phyloP scores from a whole-genome alignment of 2,888 invertebrate species.

The Calameuta idolon region DNA sequence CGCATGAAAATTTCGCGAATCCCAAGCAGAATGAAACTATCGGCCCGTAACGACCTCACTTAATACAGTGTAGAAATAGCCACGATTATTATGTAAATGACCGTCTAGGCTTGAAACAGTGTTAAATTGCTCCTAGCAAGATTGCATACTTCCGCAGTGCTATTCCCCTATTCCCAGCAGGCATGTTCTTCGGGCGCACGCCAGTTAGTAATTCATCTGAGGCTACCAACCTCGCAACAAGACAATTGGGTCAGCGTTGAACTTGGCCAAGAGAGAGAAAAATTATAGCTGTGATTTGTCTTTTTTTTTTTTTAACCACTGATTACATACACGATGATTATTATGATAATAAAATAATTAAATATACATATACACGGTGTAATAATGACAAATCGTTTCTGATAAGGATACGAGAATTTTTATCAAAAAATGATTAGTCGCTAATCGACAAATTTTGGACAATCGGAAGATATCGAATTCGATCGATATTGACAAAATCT shows the following conservation, averaged over 20 bases:
- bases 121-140: constrained; percentile 34
- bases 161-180: constrained; percentile 13
- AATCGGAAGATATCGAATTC: neutral
- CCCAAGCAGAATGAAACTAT: neutral
- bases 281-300: neutral
- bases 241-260: constrained; percentile 7
- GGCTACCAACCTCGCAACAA: constrained; percentile 8
- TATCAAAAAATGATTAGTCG: neutral
- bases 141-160: constrained; percentile 31
- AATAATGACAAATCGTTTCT: neutral
- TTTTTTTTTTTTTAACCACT: no score
- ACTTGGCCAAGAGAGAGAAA: constrained; percentile 1
- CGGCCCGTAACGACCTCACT: constrained; percentile 5
- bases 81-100: constrained; percentile 37
- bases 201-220: constrained; percentile 33
- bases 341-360: neutral
- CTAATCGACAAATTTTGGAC: no score
- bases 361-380: neutral
- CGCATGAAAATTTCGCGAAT: neutral
- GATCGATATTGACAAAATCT: neutral
- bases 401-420: neutral
- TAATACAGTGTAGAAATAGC: constrained; percentile 23
- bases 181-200: constrained; percentile 23
- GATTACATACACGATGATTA: neutral
- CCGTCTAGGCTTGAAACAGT: constrained; percentile 28